phyloP scores from a whole-genome alignment of 2,113 vertebrate species.

The Nothobranchius kuhntae region DNA sequence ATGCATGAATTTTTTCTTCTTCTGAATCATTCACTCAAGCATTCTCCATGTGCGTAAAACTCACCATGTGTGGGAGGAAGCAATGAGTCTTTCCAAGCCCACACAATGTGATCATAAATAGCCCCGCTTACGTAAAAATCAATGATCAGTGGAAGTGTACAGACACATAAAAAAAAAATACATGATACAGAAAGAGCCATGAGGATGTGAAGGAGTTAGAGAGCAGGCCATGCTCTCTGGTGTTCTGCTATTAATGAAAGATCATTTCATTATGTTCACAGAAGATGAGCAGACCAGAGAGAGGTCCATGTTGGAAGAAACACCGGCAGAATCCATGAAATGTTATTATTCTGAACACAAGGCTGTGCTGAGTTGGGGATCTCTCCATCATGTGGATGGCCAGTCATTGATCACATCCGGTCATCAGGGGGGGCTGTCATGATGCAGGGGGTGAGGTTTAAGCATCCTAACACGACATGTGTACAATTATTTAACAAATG shows the following conservation, averaged over 20 bases:
- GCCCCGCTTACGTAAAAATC: slow-evolving; percentile 53
- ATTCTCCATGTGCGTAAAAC: slow-evolving; percentile 63
- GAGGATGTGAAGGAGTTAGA: slow-evolving; percentile 27
- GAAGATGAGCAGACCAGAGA: slow-evolving; percentile 25
- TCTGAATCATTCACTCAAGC: slow-evolving; percentile 62
- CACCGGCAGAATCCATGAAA: slow-evolving; percentile 50
- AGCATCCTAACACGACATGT: slow-evolving; percentile 16
- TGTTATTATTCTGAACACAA: slow-evolving; percentile 4
- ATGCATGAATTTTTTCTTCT: slow-evolving; percentile 33
- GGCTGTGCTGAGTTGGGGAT: slow-evolving; percentile 30
- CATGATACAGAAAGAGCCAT: not conserved
- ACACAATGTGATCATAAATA: slow-evolving; percentile 68
- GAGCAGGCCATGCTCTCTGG: slow-evolving; percentile 46
- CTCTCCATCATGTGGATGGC: slow-evolving; percentile 57
- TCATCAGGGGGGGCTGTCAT: slow-evolving; percentile 46
- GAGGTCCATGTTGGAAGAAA: slow-evolving; percentile 38
- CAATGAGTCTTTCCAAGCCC: slow-evolving; percentile 61
- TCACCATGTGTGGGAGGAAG: slow-evolving; percentile 57
- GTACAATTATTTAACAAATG: slow-evolving; percentile 5
- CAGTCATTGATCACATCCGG: slow-evolving; percentile 60
- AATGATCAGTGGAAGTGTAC: slow-evolving; percentile 17
- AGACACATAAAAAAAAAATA: not conserved
- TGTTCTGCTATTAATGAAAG: slow-evolving; percentile 58
- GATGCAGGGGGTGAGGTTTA: slow-evolving; percentile 7
- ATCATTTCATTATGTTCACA: slow-evolving; percentile 55